phyloP scores from a whole-genome alignment of 1,140 invertebrate species.

The Procambarus virginalis region DNA sequence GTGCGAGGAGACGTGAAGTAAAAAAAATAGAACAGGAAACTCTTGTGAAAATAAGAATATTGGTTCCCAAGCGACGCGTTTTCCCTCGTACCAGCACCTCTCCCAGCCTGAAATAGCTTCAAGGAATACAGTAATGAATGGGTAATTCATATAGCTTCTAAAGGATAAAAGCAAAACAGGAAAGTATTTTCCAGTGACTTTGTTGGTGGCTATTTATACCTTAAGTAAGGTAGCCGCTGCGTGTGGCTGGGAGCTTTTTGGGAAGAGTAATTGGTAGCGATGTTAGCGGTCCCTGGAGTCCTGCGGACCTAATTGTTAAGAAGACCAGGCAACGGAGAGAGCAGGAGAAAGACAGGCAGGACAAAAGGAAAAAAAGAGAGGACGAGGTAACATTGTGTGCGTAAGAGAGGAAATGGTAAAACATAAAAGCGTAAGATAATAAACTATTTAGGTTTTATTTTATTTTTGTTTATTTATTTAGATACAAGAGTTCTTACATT shows the following conservation, averaged over 20 bases:
- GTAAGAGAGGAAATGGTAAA: too few relatives aligned
- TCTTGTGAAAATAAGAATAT: conserved; percentile 21
- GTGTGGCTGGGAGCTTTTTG: conserved; percentile 16
- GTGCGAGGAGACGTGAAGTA: conserved; percentile 14
- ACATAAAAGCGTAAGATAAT: too few relatives aligned
- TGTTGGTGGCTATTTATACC: not conserved
- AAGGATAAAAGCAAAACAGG: too few relatives aligned
- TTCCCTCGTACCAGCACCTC: too few relatives aligned
- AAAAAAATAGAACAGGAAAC: not conserved
- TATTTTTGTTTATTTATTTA: too few relatives aligned
- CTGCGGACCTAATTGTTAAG: not conserved
- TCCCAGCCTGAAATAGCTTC: too few relatives aligned
- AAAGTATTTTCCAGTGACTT: not conserved
- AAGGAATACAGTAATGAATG: too few relatives aligned
- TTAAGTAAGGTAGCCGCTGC: not conserved
- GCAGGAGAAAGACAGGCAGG: not conserved
- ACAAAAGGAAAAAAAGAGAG: not conserved
- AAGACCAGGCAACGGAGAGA: not conserved
- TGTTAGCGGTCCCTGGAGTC: not conserved
- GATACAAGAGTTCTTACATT: too few relatives aligned
- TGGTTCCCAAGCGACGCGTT: not conserved
- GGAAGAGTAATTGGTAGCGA: conserved; percentile 27
- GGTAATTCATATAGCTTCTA: too few relatives aligned
- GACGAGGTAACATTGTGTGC: too few relatives aligned
- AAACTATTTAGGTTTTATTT: too few relatives aligned